Evolutionary conservation across 2,113 vertebrate genomes (phyloP).

Genomic region (Triplophysa rosa): DNA sequence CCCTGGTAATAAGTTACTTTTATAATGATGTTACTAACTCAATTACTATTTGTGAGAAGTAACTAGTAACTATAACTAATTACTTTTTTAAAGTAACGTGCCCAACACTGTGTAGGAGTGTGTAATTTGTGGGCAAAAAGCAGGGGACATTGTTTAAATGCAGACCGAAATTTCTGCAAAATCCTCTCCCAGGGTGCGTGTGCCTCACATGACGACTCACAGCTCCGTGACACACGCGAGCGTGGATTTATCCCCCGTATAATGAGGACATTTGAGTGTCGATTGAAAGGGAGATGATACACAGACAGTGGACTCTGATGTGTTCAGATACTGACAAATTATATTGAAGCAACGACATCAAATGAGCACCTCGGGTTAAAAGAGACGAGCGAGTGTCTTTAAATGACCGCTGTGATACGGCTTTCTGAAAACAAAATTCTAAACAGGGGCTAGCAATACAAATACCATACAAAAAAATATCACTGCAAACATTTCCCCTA

Average conservation of each 20-base stretch:
- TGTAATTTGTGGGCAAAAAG: slow-evolving; percentile 24
- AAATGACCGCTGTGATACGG: no score
- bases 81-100: no score
- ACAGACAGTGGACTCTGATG: slow-evolving; percentile 5
- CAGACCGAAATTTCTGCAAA: not conserved
- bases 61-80: no score
- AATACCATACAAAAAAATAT: no score
- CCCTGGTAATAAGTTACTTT: no score
- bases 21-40: no score
- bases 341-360: not conserved
- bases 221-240: not conserved
- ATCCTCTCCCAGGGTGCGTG: slow-evolving; percentile 11
- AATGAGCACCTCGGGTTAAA: not conserved
- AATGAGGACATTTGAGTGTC: slow-evolving; percentile 6
- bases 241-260: not conserved
- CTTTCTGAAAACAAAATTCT: no score
- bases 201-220: slow-evolving; percentile 4
- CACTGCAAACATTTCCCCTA: no score
- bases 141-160: not conserved
- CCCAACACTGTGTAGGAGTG: not conserved
- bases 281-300: slow-evolving; percentile 16
- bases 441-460: no score
- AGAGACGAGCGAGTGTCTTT: not conserved
- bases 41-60: no score
- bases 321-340: not conserved